Conservation (phyloP, 2,113 vertebrate genomes). For the Spermophilus dauricus region DNA sequence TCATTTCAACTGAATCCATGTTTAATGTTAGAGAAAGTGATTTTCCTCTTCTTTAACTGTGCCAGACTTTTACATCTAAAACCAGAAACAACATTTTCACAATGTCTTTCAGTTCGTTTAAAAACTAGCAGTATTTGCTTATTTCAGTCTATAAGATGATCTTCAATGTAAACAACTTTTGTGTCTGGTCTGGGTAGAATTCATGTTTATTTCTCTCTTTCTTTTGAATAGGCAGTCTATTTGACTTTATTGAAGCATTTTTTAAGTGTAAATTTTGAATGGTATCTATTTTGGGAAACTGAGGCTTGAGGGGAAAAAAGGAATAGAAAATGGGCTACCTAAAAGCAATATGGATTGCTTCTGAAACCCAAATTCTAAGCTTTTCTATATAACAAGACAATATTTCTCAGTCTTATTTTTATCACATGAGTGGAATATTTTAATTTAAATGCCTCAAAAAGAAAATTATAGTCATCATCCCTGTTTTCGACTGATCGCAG, state of each 20-base stretch:
- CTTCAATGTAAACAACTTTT: constrained; percentile 65
- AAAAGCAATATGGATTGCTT: neutral
- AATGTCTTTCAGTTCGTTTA: constrained; percentile 64
- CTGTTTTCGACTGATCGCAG: too few species aligned
- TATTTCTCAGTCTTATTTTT: neutral
- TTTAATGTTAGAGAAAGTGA: constrained; percentile 82
- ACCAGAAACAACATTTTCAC: constrained; percentile 61
- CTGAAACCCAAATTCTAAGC: constrained; percentile 22
- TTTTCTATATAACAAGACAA: neutral
- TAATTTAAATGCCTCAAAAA: constrained; percentile 51
- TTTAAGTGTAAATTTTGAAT: neutral
- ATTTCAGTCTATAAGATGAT: neutral
- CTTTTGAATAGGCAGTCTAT: constrained; percentile 35
- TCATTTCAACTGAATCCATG: constrained; percentile 75
- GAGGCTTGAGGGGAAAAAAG: constrained; percentile 30
- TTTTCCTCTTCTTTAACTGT: constrained; percentile 64
- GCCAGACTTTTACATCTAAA: constrained; percentile 56
- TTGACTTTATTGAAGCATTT: neutral
- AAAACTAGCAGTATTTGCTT: constrained; percentile 65
- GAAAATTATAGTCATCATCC: neutral
- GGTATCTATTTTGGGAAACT: constrained; percentile 18
- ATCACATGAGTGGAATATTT: neutral
- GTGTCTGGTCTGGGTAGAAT: constrained; percentile 39
- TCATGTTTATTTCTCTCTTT: constrained; percentile 46
- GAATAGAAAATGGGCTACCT: neutral